Evolutionary conservation across 2,113 vertebrate genomes (phyloP).

Genomic region (Vulpes vulpes): DNA sequence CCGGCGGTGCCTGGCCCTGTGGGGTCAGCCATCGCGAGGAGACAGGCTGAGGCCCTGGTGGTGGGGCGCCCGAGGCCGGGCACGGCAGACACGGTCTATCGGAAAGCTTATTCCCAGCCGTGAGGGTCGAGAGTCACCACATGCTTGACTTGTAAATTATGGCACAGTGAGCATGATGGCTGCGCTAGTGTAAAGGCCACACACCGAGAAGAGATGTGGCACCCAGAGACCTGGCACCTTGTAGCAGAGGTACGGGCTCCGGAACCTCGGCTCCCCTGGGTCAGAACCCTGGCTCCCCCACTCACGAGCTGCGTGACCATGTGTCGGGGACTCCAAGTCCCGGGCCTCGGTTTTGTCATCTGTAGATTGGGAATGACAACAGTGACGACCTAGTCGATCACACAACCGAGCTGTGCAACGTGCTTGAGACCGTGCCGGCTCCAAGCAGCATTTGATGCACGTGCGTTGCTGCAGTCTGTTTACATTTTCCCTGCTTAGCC

Average conservation of each 20-base stretch:
- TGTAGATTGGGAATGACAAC: not conserved
- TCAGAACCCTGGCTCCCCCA: no score
- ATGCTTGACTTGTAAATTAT: not conserved
- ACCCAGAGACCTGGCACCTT: no score
- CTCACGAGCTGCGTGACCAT: rapidly evolving
- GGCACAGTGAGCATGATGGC: rapidly evolving
- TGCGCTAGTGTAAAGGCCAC: not conserved
- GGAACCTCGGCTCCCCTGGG: not conserved
- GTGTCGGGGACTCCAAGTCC: not conserved
- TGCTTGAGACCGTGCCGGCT: no score
- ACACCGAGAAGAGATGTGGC: no score
- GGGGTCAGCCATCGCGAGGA: not conserved
- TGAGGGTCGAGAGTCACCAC: not conserved
- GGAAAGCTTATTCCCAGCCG: not conserved
- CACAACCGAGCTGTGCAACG: rapidly evolving
- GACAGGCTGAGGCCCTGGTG: not conserved
- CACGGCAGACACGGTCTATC: rapidly evolving
- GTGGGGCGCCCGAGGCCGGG: not conserved
- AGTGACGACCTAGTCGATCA: rapidly evolving
- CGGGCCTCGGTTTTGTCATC: not conserved
- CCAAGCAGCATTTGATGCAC: not conserved
- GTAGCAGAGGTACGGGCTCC: not conserved
- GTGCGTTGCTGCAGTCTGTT: not conserved
- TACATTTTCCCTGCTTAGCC: not conserved
- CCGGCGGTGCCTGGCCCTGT: not conserved